Base-by-base conservation (phyloP, 2,888 invertebrate genomes). In the Yponomeuta sedellus region DNA sequence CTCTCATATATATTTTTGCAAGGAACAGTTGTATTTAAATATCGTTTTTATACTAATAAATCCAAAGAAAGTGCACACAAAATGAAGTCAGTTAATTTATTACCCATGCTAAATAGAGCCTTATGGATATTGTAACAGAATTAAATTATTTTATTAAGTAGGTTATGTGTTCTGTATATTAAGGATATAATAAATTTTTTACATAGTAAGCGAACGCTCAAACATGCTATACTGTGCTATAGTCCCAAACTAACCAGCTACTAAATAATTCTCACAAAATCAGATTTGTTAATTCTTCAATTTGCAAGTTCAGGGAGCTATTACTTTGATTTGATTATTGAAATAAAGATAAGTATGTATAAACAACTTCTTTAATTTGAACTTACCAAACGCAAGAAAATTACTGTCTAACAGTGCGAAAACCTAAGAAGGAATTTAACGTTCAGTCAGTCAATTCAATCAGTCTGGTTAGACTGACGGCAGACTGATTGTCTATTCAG, bases 151-250 rank as follows among this genome's bases (percentile, higher is more conserved):
- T 83, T 84, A 81, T 81, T 82, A n/a, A n/a, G n/a, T 83, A 82
- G 74, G 80, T 78, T 80, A 82, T 80, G 82, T 88, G 83, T 86
- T 89, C 83, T 89, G 86, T 89, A 87, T 88, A 88, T 88, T 87
- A 82, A 82, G 83, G 74, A 78, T 82, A 80, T 76, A 80, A 85
- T 82, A 81, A 76, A 77, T 81, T 73, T 82, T 78, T 84, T 79
- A 73, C 70, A 68, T 79, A 71, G 70, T 78, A 83, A 81, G 80
- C 79, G 76, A 74, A 82, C 84, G 88, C 87, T 88, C 88, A 86
- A 87, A 82, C 75, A 70, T 22, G 71, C 74, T 76, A 70, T 74
- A 73, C 44, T 75, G 75, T 75, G n/a, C 78, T 75, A 75, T 39
- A 39, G 64, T 57, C 22, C 25, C 34, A 64, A 59, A 59, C 40